A percentile compares a stretch with the other conserved stretches of the same genome.
phyloP scores from a whole-genome alignment of 37 sponge, comb jelly and placozoan genomes.

The Chondrosia reniformis region DNA sequence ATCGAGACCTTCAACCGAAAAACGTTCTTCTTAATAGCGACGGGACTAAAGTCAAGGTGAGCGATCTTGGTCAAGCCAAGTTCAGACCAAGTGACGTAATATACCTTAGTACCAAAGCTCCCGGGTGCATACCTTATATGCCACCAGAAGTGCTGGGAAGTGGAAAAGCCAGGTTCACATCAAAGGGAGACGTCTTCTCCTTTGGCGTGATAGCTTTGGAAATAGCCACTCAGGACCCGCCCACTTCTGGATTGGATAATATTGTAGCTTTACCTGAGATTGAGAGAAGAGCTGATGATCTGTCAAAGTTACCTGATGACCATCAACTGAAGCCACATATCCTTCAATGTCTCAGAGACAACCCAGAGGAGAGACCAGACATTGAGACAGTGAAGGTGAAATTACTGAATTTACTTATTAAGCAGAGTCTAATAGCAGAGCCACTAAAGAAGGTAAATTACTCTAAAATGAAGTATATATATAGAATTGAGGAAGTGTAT shows the following conservation, averaged over 20 bases:
- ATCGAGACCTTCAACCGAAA: neutral
- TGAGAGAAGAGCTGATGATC: neutral
- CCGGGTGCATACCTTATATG: neutral
- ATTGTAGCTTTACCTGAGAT: neutral
- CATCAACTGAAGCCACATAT: constrained; percentile 1
- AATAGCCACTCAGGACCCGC: neutral
- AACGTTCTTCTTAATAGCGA: constrained; percentile 5
- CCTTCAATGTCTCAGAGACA: neutral
- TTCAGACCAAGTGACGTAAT: neutral
- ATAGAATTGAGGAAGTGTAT: too few species aligned
- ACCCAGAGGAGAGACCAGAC: neutral
- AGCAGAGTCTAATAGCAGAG: too few species aligned
- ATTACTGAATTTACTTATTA: too few species aligned
- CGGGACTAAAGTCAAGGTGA: neutral
- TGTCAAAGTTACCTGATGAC: neutral
- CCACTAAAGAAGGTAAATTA: too few species aligned
- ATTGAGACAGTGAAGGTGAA: constrained; percentile 3
- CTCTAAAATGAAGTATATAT: too few species aligned
- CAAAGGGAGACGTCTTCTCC: neutral
- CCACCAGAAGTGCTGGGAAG: constrained; percentile 1
- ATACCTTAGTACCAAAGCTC: neutral
- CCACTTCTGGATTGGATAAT: neutral
- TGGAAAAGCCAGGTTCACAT: neutral
- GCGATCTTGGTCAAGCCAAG: neutral
- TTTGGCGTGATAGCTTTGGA: neutral